A percentile compares a stretch with the other conserved stretches of the same genome.
These are phyloP conservation scores for Cherax quadricarinatus DNA, from an alignment of 1,140 invertebrate species.

Conservation along the genomic window DNA sequence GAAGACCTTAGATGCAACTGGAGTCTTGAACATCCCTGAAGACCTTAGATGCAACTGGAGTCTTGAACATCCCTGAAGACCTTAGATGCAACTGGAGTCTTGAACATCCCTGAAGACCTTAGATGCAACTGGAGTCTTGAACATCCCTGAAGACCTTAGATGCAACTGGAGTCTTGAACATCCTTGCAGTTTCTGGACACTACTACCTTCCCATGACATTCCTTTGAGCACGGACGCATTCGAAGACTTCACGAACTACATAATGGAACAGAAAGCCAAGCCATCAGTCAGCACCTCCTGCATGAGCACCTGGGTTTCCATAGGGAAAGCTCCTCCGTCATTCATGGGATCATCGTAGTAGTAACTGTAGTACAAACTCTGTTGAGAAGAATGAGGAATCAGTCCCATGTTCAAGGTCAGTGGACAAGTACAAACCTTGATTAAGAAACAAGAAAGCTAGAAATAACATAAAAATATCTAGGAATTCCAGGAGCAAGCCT, in stretches of 20 bases:
- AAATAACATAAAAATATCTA: too few species aligned
- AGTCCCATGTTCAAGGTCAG: not conserved
- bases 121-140: not conserved
- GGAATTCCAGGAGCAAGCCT: too few species aligned
- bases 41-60: not conserved
- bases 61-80: not conserved
- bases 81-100: not conserved
- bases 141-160: not conserved
- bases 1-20: not conserved
- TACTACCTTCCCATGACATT: not conserved
- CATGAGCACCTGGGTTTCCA: slow-evolving; percentile 75
- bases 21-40: not conserved
- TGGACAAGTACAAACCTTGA: not conserved
- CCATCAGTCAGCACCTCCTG: slow-evolving; percentile 75
- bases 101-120: not conserved
- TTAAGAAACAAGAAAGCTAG: not conserved
- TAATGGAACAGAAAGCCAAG: slow-evolving; percentile 74
- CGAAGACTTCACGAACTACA: slow-evolving; percentile 62
- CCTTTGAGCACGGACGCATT: not conserved
- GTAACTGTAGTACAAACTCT: slow-evolving; percentile 72
- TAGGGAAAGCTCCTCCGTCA: slow-evolving; percentile 73
- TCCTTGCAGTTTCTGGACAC: too few species aligned
- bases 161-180: too few species aligned
- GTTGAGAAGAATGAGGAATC: not conserved
- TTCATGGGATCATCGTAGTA: slow-evolving; percentile 68